These are phyloP conservation scores for Xenus cinereus DNA, from an alignment of 2,113 vertebrate genomes.

Conservation along the genomic window DNA sequence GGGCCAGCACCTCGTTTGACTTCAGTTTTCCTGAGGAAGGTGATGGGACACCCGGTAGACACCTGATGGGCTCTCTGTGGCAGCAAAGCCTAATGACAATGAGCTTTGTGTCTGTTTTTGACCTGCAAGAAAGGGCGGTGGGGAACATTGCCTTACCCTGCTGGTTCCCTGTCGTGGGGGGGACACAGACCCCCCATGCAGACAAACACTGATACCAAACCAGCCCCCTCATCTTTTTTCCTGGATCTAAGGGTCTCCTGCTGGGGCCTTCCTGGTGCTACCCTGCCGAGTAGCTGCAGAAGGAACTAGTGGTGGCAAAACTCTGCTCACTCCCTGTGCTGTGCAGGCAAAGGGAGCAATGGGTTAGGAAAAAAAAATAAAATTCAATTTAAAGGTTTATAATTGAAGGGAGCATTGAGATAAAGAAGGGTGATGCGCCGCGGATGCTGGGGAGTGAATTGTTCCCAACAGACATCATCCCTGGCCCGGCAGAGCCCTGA, in stretches of 20 bases:
- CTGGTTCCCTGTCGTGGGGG: neutral
- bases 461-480: neutral
- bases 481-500: neutral
- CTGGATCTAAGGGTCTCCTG: neutral
- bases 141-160: neutral
- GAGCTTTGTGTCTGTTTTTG: neutral
- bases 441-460: neutral
- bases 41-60: neutral
- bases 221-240: neutral
- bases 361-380: too few species aligned
- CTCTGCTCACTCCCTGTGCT: neutral
- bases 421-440: fast-evolving
- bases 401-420: neutral
- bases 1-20: neutral
- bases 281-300: neutral
- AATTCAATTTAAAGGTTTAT: neutral
- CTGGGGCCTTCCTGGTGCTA: neutral
- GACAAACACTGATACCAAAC: neutral
- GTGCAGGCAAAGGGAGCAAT: neutral
- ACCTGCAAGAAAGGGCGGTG: neutral
- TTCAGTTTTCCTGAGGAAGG: neutral
- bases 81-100: neutral
- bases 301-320: neutral
- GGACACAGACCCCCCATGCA: too few species aligned
- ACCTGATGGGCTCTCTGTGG: neutral